Base-by-base conservation (phyloP, 2,113 vertebrate species). In the Synodontis membranacea region DNA sequence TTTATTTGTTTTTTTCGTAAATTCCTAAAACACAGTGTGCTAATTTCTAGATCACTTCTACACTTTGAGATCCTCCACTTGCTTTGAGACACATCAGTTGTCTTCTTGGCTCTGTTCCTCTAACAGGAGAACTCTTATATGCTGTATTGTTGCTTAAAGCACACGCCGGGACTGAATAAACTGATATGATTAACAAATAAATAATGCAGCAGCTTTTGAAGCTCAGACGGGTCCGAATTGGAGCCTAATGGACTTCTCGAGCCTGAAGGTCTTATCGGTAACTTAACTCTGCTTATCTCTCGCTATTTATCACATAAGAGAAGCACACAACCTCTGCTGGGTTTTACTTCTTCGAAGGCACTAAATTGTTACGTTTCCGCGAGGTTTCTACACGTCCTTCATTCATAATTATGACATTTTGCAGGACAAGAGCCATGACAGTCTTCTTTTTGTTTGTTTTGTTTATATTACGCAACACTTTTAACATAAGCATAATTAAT, bases 221-320 rank as follows among this genome's bases (percentile, higher is more conserved):
- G 84, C 42, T 52, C 42, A 62, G 72, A n/a, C 21, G 34, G 54
- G 80, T 46, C 68, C 39, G 86, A 86, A 80, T 17, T 15, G 78
- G 52, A 58, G 52, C 78, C 34, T 80, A 80, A 80, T 80, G 78
- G 78, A 80, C 78, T 80, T 48, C 34, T 25, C 52, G 5, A 42
- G 11, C 78, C 80, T 31, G 58, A 87, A 68, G 50, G 70, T 74
- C 80, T 82, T 79, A 83, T 78, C 68, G 17, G 82, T 83, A 48
- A 64, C 48, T 62, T 83, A 83, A 83, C 80, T 14, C 86, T 83
- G 56, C 48, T 83, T 66, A 83, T 83, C 80, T 86, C 60, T 76
- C 62, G 8, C 50, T 52, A 83, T 34, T 12, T 8, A 25, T 6
- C 37, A 50, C 56, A 46, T 66, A 50, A 85, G 34, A 85, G 79